Evolutionary conservation across 2,113 vertebrate genomes (phyloP), one percentile per base, ranked within the genome.

Genomic region (Cranoglanis bouderius): DNA sequence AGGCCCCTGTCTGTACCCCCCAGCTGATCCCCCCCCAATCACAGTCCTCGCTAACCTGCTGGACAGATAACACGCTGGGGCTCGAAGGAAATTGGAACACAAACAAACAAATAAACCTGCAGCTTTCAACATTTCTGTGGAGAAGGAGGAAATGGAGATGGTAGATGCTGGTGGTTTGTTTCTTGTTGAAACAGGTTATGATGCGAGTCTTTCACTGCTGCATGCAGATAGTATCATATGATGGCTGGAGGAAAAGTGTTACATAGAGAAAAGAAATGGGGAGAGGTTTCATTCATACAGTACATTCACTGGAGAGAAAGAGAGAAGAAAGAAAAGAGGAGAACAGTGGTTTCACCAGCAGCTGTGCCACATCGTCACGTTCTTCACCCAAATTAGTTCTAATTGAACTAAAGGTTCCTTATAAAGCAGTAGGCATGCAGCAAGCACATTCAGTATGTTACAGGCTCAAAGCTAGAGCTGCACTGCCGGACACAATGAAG

Each of bases 331-430:
- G 51, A 55, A 63, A 35, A 88, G 70, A 59, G 75, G 70, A 43
- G 32, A 83, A 86, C n/a, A 80, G n/a, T 53, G 53, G 55, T 86
- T 55, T 84, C 74, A 59, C 53, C 70, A 88, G 83, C 90, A 87
- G 90, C 87, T 91, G 91, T 85, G 85, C 81, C 88, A 88, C 75
- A 87, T 85, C 89, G 65, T 88, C 89, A 87, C 84, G 72, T 87
- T 89, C 90, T 87, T 83, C 55, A 91, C n/a, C 84, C 75, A 91
- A 93, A 93, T 93, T 89, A 88, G 78, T 82, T 89, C 88, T 92
- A 93, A 93, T 93, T 93, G 82, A 93, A 90, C 10, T 26, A 29
- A 92, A 91, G 77, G 75, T 85, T 88, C 84, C 91, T 92, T 92
- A 90, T 93, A 90, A 91, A 91, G 89, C 87, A 78, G 90, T 89